phyloP scores from a whole-genome alignment of 2,888 invertebrate species.

The Alloscopus bannaensis region DNA sequence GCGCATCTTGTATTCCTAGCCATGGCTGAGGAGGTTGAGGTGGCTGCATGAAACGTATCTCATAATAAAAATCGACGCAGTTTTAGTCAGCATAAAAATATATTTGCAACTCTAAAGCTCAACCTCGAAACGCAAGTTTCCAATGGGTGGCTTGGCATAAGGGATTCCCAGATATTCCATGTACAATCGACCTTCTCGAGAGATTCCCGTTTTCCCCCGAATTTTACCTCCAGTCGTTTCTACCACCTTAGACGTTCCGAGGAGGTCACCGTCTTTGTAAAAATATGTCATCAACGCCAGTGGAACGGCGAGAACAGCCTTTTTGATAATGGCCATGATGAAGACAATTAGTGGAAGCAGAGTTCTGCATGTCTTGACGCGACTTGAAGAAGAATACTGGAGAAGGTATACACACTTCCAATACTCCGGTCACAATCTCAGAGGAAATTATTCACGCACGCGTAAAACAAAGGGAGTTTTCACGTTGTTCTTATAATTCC shows the following conservation, averaged over 20 bases:
- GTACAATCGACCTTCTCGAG: slow-evolving; percentile 42
- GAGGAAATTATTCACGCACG: too few relatives aligned
- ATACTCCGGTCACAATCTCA: too few relatives aligned
- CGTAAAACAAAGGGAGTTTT: too few relatives aligned
- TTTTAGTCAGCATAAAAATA: too few relatives aligned
- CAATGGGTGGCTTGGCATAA: slow-evolving; percentile 44
- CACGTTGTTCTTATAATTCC: too few relatives aligned
- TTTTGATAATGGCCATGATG: slow-evolving; percentile 51
- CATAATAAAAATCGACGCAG: not conserved
- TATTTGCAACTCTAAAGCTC: too few relatives aligned
- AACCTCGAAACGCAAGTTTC: slow-evolving; percentile 35
- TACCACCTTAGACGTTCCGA: slow-evolving; percentile 46
- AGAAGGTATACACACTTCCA: too few relatives aligned
- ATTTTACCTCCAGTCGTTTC: slow-evolving; percentile 39
- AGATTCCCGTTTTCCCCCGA: slow-evolving; percentile 31
- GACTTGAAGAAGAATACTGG: too few relatives aligned
- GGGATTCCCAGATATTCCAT: slow-evolving; percentile 54
- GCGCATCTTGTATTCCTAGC: slow-evolving; percentile 55
- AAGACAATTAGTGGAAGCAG: too few relatives aligned
- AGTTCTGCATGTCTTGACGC: too few relatives aligned
- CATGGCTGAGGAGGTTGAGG: slow-evolving; percentile 53
- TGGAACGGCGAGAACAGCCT: slow-evolving; percentile 54
- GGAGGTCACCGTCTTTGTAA: slow-evolving; percentile 43
- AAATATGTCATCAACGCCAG: slow-evolving; percentile 59
- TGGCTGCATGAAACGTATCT: not conserved